These are phyloP conservation scores for Cataglyphis livida DNA, from an alignment of 2,888 invertebrate species.

Conservation along the genomic window DNA sequence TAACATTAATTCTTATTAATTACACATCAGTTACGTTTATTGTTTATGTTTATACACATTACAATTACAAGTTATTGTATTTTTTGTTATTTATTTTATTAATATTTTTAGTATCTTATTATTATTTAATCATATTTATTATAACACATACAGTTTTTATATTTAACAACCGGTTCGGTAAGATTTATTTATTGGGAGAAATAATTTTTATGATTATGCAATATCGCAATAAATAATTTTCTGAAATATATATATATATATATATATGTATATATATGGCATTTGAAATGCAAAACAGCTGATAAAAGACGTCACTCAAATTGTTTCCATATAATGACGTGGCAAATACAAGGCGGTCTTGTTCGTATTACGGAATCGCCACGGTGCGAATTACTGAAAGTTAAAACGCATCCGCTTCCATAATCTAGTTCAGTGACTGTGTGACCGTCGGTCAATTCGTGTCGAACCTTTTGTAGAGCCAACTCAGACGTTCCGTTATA, in stretches of 20 bases:
- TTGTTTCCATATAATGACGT: slow-evolving; percentile 1
- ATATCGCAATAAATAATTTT: background rate
- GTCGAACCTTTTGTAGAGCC: slow-evolving; percentile 19
- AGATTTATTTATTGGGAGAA: background rate
- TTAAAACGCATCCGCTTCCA: slow-evolving; percentile 43
- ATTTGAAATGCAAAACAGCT: background rate
- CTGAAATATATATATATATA: background rate
- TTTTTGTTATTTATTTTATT: background rate
- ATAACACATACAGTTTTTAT: background rate
- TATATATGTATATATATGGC: no score
- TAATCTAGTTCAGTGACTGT: slow-evolving; percentile 30
- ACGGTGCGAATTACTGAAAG: slow-evolving; percentile 48
- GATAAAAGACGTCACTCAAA: slow-evolving; percentile 1
- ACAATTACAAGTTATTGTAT: no score
- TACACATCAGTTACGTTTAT: background rate
- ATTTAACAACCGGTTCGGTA: background rate
- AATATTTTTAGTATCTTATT: background rate
- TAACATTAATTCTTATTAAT: background rate
- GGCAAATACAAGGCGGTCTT: slow-evolving; percentile 29
- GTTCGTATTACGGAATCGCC: slow-evolving; percentile 22
- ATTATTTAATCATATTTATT: background rate
- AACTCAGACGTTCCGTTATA: background rate
- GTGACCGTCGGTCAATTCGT: slow-evolving; percentile 31
- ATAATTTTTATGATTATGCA: background rate
- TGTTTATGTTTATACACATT: background rate